These are phyloP conservation scores for Zapus hudsonius DNA, from an alignment of 2,113 vertebrate species.

Conservation along the genomic window DNA sequence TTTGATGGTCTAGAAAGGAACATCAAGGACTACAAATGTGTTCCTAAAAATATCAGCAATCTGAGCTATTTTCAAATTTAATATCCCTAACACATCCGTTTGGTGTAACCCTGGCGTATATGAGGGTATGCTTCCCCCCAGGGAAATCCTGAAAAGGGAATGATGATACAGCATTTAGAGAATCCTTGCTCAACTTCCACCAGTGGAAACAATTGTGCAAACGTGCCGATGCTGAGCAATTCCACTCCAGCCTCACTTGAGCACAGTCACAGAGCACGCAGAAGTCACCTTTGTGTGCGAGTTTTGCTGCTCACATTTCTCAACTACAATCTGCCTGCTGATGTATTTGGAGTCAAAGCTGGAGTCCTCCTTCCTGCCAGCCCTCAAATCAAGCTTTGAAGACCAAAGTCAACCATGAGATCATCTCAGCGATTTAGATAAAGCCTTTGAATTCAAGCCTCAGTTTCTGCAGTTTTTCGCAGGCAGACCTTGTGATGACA, in stretches of 20 bases:
- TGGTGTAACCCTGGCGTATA: neutral
- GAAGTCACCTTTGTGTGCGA: neutral
- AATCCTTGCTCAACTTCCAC: neutral
- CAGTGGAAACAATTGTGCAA: neutral
- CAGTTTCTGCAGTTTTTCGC: neutral
- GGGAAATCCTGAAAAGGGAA: slow-evolving; percentile 10
- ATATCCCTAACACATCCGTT: neutral
- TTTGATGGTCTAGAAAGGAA: neutral
- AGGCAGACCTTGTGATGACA: neutral
- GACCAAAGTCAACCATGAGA: neutral
- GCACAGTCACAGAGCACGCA: neutral
- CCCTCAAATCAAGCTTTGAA: neutral
- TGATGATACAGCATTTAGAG: neutral
- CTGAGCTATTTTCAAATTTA: slow-evolving; percentile 19
- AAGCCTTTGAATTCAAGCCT: slow-evolving; percentile 24
- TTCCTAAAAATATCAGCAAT: neutral
- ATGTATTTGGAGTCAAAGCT: slow-evolving; percentile 7
- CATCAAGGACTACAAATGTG: neutral
- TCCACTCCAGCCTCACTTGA: slow-evolving; percentile 13
- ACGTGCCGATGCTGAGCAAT: neutral
- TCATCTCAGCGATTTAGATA: neutral
- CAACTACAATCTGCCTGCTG: neutral
- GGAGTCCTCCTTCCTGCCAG: too few relatives aligned
- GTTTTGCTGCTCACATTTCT: neutral
- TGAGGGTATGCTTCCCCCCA: neutral